phyloP scores from a whole-genome alignment of 2,113 vertebrate species.

The Charadrius vociferus region DNA sequence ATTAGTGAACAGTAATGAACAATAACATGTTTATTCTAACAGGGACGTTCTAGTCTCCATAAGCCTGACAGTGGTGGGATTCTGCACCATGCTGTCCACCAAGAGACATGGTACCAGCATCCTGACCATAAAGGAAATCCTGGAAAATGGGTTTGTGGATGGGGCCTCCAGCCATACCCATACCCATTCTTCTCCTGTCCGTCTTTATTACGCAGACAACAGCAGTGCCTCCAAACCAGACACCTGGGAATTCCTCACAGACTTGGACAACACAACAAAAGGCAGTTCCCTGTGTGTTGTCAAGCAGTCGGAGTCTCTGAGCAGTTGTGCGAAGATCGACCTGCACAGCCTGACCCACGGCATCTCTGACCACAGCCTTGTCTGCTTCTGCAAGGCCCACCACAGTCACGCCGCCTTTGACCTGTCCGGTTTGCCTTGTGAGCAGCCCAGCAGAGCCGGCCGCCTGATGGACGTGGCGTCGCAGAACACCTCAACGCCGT shows the following conservation, averaged over 20 bases:
- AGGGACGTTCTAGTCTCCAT: not conserved
- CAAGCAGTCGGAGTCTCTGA: not conserved
- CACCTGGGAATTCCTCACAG: not conserved
- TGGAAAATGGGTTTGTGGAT: slow-evolving; percentile 50
- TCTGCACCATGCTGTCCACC: slow-evolving; percentile 36
- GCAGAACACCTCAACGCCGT: slow-evolving; percentile 51
- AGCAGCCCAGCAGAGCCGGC: not conserved
- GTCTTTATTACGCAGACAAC: not conserved
- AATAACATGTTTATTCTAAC: not conserved
- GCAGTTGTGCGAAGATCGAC: not conserved
- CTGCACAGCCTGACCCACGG: not conserved
- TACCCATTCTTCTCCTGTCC: not conserved
- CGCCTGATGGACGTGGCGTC: not conserved
- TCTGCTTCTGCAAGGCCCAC: slow-evolving; percentile 39
- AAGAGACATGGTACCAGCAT: not conserved
- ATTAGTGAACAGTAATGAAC: not conserved
- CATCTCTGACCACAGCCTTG: not conserved
- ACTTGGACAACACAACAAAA: not conserved
- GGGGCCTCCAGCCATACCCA: not conserved
- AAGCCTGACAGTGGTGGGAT: not conserved
- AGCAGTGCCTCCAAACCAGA: not conserved
- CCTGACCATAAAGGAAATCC: slow-evolving; percentile 33
- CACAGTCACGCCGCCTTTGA: not conserved
- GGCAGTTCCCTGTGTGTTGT: not conserved
- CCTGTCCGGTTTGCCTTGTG: not conserved